Evolutionary conservation across 2,888 invertebrate species (phyloP), one percentile per base, ranked within the genome.

Genomic region (Alsophila aescularia): DNA sequence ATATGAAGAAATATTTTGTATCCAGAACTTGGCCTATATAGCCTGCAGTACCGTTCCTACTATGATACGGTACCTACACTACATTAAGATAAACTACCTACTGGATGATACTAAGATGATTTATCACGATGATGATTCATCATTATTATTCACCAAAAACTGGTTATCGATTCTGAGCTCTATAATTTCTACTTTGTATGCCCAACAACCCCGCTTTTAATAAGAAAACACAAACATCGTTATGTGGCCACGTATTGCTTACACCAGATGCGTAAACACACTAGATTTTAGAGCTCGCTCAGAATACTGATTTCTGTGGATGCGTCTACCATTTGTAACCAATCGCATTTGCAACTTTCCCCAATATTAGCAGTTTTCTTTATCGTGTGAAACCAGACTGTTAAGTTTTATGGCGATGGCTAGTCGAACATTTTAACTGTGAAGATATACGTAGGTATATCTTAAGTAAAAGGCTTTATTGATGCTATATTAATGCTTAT

Each of bases 311-410:
- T 68, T 49, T 49, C 21, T 36, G 24, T 52, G 39, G 37, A 58
- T 52, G 59, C 54, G 58, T 52, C 53, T 57, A 45, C 43, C 35
- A 44, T 64, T 62, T 52, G 52, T n/a, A n/a, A n/a, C 50, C 65
- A 58, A 62, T 67, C 63, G 52, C 64, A 58, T 66, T 57, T 61
- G 58, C 52, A 60, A 73, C 75, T 74, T 77, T 75, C 72, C 52
- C 71, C 54, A 54, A 66, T 69, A 65, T 69, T 62, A 55, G 54
- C 59, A 59, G 37, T 68, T 69, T 66, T 57, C 51, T 52, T 59
- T 64, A 51, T 32, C 52, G 41, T 43, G 54, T 54, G 60, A 57
- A 65, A 59, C 44, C 32, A 40, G 12, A 55, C 21, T 42, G 29
- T 57, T 31, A 44, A 52, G 43, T 52, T 49, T 57, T 52, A 44